Evolutionary conservation across 2,113 vertebrate species (phyloP), one percentile per base, ranked within the genome.

Genomic region (Melanostigma gelatinosum): DNA sequence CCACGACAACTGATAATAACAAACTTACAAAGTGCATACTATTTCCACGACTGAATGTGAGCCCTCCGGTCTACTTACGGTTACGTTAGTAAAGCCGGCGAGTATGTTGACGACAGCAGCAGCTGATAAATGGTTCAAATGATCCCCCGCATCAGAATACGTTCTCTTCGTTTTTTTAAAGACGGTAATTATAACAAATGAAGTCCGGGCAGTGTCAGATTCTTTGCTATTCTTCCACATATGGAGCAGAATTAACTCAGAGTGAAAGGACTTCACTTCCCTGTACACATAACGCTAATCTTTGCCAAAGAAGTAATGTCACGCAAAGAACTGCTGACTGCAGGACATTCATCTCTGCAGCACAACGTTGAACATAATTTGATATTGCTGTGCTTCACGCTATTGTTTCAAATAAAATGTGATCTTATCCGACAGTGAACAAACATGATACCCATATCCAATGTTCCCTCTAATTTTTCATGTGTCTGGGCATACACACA

Each of bases 251-350:
- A 90, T 89, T 90, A 87, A 88, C 90, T 86, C 76, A 46, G 63
- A 61, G 73, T 80, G 81, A 92, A 88, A 72, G 87, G 69, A 80
- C 82, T 87, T 85, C 85, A 80, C 83, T 88, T 85, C 75, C 67
- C 42, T 72, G 72, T 77, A 78, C 87, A 89, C 74, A 82, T 70
- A 80, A 82, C 4, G 46, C 85, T 88, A 88, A 90, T 90, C 86
- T 90, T 80, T 88, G 83, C 89, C 89, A 88, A 90, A 82, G 65
- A 84, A 85, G 88, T 85, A 88, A 88, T 92, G 79, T 87, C 76
- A 91, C 81, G 80, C 89, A 89, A 89, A 89, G 84, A 87, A 86
- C 84, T 87, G 89, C 84, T 88, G 90, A 90, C 88, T 91, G 86
- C 44, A 80, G 84, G 74, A 83, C 88, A 91, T 88, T 92, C 75